phyloP scores from a whole-genome alignment of 2,113 vertebrate genomes.

The Ciconia boyciana region DNA sequence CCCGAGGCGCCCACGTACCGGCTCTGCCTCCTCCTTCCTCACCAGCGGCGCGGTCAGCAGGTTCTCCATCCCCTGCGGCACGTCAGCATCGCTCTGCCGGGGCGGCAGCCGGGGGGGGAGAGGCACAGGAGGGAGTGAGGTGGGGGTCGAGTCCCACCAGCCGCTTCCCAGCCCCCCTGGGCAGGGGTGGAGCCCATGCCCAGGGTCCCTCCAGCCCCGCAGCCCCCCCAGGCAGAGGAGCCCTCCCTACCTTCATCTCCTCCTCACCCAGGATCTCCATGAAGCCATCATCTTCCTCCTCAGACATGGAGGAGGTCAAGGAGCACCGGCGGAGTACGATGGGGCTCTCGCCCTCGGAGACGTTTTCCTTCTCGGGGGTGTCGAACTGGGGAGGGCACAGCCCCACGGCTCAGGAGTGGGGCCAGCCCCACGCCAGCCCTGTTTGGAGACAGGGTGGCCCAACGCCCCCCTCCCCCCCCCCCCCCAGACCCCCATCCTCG shows the following conservation, averaged over 20 bases:
- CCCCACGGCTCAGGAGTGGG: neutral
- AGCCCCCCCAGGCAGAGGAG: neutral
- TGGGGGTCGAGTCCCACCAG: neutral
- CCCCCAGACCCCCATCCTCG: neutral
- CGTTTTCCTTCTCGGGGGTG: slow-evolving; percentile 43
- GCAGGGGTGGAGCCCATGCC: neutral
- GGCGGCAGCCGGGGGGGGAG: neutral
- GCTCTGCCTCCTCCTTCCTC: slow-evolving; percentile 61
- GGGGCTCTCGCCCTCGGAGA: slow-evolving; percentile 70
- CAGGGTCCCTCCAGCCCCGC: neutral
- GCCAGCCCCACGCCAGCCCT: neutral
- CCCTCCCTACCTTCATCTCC: slow-evolving; percentile 62
- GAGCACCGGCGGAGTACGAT: slow-evolving; percentile 68
- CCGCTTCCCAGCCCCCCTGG: neutral
- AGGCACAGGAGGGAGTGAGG: neutral
- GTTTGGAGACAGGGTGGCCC: neutral
- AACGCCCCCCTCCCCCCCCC: neutral
- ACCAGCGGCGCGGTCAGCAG: slow-evolving; percentile 88
- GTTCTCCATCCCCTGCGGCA: slow-evolving; percentile 84
- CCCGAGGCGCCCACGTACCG: slow-evolving; percentile 42
- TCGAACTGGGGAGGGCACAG: neutral
- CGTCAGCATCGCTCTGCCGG: slow-evolving; percentile 66
- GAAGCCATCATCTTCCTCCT: slow-evolving; percentile 84
- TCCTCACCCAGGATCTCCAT: slow-evolving; percentile 83
- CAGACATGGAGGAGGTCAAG: slow-evolving; percentile 56